A percentile compares a stretch with the other conserved stretches of the same genome.
Conservation (phyloP, 2,113 vertebrate genomes). For the Ceyx cyanopectus region DNA sequence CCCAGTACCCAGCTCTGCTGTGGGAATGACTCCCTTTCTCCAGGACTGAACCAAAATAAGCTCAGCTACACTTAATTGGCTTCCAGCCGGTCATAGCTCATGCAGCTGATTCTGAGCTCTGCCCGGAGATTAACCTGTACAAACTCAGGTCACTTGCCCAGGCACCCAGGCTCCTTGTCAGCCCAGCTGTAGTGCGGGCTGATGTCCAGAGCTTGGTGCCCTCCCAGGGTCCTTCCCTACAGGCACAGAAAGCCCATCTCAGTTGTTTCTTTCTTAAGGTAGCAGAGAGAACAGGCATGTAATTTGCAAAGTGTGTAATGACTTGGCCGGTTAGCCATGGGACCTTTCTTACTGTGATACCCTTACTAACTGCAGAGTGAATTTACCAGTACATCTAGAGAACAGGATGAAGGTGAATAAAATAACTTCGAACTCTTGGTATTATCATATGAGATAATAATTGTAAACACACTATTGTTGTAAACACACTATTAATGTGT, state of each 20-base stretch:
- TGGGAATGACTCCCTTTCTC: background rate
- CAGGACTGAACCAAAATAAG: background rate
- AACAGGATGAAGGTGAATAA: background rate
- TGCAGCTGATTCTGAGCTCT: background rate
- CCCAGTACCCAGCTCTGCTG: background rate
- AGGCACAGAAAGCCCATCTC: background rate
- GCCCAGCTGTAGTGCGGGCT: fast-evolving
- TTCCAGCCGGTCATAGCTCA: slow-evolving; percentile 25
- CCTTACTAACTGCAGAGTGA: background rate
- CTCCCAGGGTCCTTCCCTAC: background rate
- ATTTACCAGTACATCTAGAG: background rate
- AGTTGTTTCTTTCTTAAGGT: background rate
- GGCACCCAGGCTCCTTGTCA: background rate
- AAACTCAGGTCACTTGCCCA: background rate
- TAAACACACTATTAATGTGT: background rate
- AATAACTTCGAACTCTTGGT: background rate
- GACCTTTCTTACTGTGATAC: background rate
- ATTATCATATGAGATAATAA: background rate
- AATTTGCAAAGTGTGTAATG: background rate
- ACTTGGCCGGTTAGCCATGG: background rate
- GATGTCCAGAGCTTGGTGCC: background rate
- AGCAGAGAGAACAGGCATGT: background rate
- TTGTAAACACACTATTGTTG: too few species aligned
- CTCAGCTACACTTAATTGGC: slow-evolving; percentile 46
- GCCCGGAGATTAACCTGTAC: background rate